Conservation (phyloP, 2,888 invertebrate genomes). For the Hypomecis punctinalis region DNA sequence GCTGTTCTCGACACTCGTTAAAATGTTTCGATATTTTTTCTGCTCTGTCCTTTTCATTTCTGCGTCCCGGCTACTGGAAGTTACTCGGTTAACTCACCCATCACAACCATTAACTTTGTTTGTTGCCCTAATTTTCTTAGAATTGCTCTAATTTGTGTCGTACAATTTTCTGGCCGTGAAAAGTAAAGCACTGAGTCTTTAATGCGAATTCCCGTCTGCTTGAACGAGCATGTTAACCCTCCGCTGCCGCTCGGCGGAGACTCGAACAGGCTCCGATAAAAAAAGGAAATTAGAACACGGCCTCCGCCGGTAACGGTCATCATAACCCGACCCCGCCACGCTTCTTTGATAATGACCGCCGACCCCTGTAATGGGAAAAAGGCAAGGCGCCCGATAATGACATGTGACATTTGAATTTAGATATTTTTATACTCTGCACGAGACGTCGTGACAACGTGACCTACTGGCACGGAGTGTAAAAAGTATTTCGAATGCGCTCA, state of each 20-base stretch:
- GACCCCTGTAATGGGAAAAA: slow-evolving; percentile 40
- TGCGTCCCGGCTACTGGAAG: slow-evolving; percentile 35
- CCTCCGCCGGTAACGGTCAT: slow-evolving; percentile 39
- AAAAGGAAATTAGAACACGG: slow-evolving; percentile 44
- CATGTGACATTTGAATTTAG: slow-evolving; percentile 37
- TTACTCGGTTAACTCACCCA: slow-evolving; percentile 20
- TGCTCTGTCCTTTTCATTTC: slow-evolving; percentile 29
- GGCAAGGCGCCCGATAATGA: slow-evolving; percentile 37
- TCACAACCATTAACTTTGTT: slow-evolving; percentile 26
- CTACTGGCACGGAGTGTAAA: slow-evolving; percentile 48
- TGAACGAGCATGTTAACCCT: slow-evolving; percentile 33
- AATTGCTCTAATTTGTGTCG: slow-evolving; percentile 24
- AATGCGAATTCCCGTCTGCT: slow-evolving; percentile 38
- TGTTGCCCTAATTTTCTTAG: slow-evolving; percentile 20
- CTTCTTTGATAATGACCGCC: slow-evolving; percentile 41
- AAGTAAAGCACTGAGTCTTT: slow-evolving; percentile 24
- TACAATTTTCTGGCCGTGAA: slow-evolving; percentile 19
- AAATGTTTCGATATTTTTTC: slow-evolving; percentile 43
- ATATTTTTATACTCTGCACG: slow-evolving; percentile 28
- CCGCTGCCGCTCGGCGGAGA: slow-evolving; percentile 12
- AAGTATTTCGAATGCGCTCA: slow-evolving; percentile 48
- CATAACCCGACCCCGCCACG: slow-evolving; percentile 40
- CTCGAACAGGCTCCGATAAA: slow-evolving; percentile 30
- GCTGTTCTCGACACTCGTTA: slow-evolving; percentile 56
- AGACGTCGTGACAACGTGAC: slow-evolving; percentile 24